These are phyloP conservation scores for Anser brachyrhynchus DNA, from an alignment of 2,113 vertebrate species.

Conservation along the genomic window DNA sequence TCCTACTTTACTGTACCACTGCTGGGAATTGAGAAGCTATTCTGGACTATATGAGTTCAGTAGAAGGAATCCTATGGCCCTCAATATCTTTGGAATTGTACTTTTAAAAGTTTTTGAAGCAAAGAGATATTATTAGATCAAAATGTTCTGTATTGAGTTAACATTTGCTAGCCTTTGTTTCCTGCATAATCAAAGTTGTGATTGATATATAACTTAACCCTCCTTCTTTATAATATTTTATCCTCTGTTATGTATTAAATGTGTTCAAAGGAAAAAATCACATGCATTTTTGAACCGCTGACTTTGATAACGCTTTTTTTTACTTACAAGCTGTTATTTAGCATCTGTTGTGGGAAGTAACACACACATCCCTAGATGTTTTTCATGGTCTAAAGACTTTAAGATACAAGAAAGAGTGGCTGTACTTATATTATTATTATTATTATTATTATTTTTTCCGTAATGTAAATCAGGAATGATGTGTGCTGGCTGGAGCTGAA, in stretches of 20 bases:
- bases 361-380: slow-evolving; percentile 57
- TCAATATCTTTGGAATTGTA: neutral
- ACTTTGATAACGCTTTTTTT: slow-evolving; percentile 64
- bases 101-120: neutral
- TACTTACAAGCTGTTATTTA: slow-evolving; percentile 71
- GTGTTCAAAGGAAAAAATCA: slow-evolving; percentile 52
- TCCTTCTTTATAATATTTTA: slow-evolving; percentile 30
- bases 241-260: slow-evolving; percentile 52
- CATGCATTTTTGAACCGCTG: slow-evolving; percentile 42
- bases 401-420: slow-evolving; percentile 46
- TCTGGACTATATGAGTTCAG: neutral
- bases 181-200: slow-evolving; percentile 38
- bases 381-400: slow-evolving; percentile 49
- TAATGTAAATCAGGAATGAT: slow-evolving; percentile 61
- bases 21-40: neutral
- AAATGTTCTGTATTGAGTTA: slow-evolving; percentile 14
- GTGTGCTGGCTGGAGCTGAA: slow-evolving; percentile 45
- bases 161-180: slow-evolving; percentile 30
- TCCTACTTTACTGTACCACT: neutral
- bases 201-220: slow-evolving; percentile 53
- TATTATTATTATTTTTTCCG: slow-evolving; percentile 6
- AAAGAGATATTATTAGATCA: slow-evolving; percentile 32
- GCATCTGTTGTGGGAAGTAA: slow-evolving; percentile 72
- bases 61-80: neutral
- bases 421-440: slow-evolving; percentile 34